Percentiles rank a stretch among this genome's conserved stretches.
These are phyloP conservation scores for Microplitis manilae DNA, from an alignment of 2,888 invertebrate genomes.

Conservation along the genomic window DNA sequence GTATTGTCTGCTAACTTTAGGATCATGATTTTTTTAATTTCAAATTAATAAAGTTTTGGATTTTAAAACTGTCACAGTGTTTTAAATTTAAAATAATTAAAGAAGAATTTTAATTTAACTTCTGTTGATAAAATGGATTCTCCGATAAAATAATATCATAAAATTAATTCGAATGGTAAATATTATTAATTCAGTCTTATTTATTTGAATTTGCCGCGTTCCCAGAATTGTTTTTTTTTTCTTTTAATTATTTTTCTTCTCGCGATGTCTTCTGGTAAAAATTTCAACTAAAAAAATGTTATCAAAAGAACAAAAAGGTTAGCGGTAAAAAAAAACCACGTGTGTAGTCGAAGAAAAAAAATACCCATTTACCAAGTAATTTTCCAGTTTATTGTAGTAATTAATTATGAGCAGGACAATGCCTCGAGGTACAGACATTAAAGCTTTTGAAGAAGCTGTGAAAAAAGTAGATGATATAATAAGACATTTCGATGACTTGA, in stretches of 20 bases:
- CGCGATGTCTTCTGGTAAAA: not conserved
- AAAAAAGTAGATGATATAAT: not conserved
- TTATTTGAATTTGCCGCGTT: not conserved
- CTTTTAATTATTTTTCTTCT: not conserved
- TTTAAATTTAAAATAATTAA: too few species aligned
- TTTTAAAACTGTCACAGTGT: too few species aligned
- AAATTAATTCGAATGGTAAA: too few species aligned
- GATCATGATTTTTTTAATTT: too few species aligned
- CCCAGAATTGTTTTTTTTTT: not conserved
- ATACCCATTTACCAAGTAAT: not conserved
- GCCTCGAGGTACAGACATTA: not conserved
- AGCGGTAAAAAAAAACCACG: not conserved
- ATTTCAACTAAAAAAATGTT: not conserved
- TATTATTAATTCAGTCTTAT: not conserved
- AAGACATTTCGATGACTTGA: not conserved
- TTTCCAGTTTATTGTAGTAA: not conserved
- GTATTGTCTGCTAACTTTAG: too few species aligned
- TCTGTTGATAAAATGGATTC: too few species aligned
- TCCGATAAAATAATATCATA: too few species aligned
- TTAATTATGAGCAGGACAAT: not conserved
- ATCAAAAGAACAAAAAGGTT: not conserved
- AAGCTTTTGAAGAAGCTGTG: not conserved
- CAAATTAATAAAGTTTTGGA: too few species aligned
- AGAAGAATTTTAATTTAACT: too few species aligned
- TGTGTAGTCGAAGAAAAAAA: not conserved